Conservation (phyloP, 2,888 invertebrate species). For the Volucella inflata region DNA sequence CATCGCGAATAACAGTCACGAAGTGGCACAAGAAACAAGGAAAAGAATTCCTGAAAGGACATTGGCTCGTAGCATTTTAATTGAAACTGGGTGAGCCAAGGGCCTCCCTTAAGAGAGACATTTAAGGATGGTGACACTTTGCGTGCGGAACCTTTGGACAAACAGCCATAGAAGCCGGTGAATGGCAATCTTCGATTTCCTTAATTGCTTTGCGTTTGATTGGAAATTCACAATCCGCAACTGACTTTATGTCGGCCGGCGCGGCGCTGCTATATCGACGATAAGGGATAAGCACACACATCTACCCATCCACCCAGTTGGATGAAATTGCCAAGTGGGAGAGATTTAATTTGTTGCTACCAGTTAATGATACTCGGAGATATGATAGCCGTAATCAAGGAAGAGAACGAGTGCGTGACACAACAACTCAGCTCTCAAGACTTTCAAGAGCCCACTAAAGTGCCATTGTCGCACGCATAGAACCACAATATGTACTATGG, state of each 20-base stretch:
- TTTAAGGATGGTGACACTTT: conserved; percentile 51
- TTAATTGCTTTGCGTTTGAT: conserved; percentile 68
- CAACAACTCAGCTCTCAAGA: conserved; percentile 50
- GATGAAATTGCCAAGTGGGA: conserved; percentile 21
- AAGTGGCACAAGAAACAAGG: conserved; percentile 59
- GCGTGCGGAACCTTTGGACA: conserved; percentile 50
- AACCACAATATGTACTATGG: conserved; percentile 3
- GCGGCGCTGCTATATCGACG: conserved; percentile 3
- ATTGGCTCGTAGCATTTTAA: conserved; percentile 66
- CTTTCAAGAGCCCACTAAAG: conserved; percentile 62
- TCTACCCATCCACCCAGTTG: conserved; percentile 18
- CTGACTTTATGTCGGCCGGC: background rate
- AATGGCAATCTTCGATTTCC: conserved; percentile 39
- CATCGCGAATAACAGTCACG: conserved; percentile 70
- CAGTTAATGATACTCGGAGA: conserved; percentile 65
- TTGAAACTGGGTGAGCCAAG: conserved; percentile 49
- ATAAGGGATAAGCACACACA: conserved; percentile 26
- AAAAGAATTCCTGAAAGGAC: conserved; percentile 63
- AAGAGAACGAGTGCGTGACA: conserved; percentile 64
- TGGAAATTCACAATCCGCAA: conserved; percentile 48
- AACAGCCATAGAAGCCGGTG: conserved; percentile 12
- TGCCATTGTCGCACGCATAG: conserved; percentile 72
- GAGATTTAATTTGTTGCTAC: conserved; percentile 73
- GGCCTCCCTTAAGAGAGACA: conserved; percentile 58
- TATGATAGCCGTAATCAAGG: conserved; percentile 73